Evolutionary conservation across 1,140 invertebrate genomes (phyloP).

Genomic region (Aphaenogaster rudis): DNA sequence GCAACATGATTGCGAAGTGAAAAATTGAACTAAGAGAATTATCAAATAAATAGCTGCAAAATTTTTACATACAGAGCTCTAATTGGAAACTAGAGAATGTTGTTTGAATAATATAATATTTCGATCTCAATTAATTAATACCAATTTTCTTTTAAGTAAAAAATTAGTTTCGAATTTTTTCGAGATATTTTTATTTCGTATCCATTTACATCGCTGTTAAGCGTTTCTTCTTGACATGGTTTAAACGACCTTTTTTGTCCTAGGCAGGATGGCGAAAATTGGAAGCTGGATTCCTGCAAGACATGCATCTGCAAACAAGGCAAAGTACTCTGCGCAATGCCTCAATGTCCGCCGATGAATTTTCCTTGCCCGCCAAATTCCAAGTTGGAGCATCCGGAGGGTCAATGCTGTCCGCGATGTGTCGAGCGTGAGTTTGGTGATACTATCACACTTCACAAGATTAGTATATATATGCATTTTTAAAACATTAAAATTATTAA

Average conservation of each 20-base stretch:
- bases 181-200: neutral
- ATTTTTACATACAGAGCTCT: neutral
- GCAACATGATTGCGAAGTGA: neutral
- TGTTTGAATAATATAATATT: neutral
- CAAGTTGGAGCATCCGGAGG: slow-evolving; percentile 90
- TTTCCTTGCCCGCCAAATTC: slow-evolving; percentile 92
- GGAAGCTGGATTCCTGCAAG: slow-evolving; percentile 95
- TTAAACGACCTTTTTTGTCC: slow-evolving; percentile 84
- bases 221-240: slow-evolving; percentile 57
- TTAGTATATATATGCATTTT: neutral
- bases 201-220: neutral
- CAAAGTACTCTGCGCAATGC: slow-evolving; percentile 92
- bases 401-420: slow-evolving; percentile 95
- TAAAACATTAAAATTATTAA: neutral
- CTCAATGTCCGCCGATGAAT: slow-evolving; percentile 89
- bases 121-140: neutral
- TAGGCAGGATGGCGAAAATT: slow-evolving; percentile 94
- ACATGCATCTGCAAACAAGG: slow-evolving; percentile 94
- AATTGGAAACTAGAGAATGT: neutral
- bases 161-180: neutral
- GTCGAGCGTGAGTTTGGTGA: slow-evolving; percentile 90
- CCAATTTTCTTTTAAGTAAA: neutral
- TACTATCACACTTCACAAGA: neutral
- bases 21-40: neutral
- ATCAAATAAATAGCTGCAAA: neutral